Conservation (phyloP, 2,888 invertebrate genomes). For the Aproaerema taeniolella region DNA sequence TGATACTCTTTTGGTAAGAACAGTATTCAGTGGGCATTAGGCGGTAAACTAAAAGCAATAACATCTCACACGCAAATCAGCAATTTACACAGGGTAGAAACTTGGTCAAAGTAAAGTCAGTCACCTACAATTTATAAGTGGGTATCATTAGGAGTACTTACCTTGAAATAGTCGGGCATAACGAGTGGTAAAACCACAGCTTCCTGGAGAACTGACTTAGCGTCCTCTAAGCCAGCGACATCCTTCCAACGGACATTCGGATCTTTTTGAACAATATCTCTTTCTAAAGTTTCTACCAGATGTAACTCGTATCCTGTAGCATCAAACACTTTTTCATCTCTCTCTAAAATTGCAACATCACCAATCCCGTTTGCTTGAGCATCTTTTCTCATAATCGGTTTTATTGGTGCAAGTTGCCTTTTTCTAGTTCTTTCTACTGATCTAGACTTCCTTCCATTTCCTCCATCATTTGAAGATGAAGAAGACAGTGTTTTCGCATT, state of each 20-base stretch:
- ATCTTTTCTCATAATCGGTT: constrained; percentile 49
- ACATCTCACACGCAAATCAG: constrained; percentile 52
- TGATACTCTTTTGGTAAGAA: too few species aligned
- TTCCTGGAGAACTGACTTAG: constrained; percentile 87
- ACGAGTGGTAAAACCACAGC: constrained; percentile 91
- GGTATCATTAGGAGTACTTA: constrained; percentile 27
- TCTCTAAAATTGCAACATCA: constrained; percentile 54
- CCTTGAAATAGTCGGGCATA: constrained; percentile 93
- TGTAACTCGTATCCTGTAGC: constrained; percentile 84
- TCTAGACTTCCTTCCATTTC: constrained; percentile 56
- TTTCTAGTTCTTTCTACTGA: constrained; percentile 61
- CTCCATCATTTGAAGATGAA: constrained; percentile 49
- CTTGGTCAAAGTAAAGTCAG: constrained; percentile 31
- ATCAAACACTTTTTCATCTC: constrained; percentile 77
- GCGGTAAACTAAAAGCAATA: too few species aligned
- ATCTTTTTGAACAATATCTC: constrained; percentile 89
- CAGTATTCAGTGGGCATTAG: too few species aligned
- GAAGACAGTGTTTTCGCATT: constrained; percentile 71
- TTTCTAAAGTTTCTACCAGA: constrained; percentile 88
- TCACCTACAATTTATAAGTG: constrained; percentile 17
- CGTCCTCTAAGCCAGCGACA: constrained; percentile 85
- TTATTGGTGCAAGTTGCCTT: constrained; percentile 53
- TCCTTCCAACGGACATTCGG: constrained; percentile 90
- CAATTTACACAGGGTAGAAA: constrained; percentile 37
- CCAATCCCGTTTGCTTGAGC: constrained; percentile 49